Conservation (phyloP, 1,140 invertebrate species). For the Macrotrachela quadricornifera region DNA sequence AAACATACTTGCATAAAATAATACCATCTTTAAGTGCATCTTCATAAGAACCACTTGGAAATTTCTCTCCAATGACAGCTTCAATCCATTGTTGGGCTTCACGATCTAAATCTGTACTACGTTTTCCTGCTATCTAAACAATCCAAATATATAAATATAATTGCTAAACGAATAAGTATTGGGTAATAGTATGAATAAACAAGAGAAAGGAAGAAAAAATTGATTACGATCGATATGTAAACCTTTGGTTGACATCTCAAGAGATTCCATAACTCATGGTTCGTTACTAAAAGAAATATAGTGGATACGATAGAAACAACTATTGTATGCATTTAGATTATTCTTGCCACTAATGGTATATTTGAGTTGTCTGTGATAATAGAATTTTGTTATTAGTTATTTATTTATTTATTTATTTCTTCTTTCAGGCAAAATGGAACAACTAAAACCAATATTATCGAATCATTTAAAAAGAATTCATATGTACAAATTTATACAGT, state of each 20-base stretch:
- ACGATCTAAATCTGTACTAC: slow-evolving; percentile 48
- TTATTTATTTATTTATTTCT: too few relatives aligned
- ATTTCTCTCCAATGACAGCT: slow-evolving; percentile 54
- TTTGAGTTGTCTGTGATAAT: too few relatives aligned
- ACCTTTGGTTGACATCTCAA: neutral
- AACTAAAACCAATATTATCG: too few relatives aligned
- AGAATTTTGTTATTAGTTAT: too few relatives aligned
- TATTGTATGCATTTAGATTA: too few relatives aligned
- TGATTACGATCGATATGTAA: neutral
- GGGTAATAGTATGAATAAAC: neutral
- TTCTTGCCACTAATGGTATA: too few relatives aligned
- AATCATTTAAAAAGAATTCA: too few relatives aligned
- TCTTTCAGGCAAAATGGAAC: too few relatives aligned
- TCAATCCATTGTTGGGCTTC: slow-evolving; percentile 80
- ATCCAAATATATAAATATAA: too few relatives aligned
- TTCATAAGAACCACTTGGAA: slow-evolving; percentile 39
- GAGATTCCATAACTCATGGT: neutral
- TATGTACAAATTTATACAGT: too few relatives aligned
- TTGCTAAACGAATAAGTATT: too few relatives aligned
- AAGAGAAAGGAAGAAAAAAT: neutral
- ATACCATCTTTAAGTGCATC: slow-evolving; percentile 73
- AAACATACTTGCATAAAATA: slow-evolving; percentile 50
- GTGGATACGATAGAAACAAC: neutral
- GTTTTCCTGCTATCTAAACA: slow-evolving; percentile 17
- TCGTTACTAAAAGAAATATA: neutral